Conservation (phyloP, 2,888 invertebrate genomes). For the Incurvaria masculella region DNA sequence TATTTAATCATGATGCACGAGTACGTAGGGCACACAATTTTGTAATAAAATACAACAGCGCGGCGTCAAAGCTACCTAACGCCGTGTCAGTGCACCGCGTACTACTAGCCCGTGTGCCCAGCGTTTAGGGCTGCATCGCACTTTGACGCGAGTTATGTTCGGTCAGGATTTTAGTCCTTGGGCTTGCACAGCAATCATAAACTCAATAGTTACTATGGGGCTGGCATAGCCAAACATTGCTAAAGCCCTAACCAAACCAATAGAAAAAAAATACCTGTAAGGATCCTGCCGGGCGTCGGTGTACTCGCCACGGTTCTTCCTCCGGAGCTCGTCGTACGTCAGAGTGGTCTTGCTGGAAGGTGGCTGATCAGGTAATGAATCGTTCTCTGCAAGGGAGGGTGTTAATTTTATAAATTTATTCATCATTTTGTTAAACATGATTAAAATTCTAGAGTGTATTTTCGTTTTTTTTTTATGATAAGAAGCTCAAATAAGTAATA, state of each 20-base stretch:
- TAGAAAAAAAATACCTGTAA: slow-evolving; percentile 33
- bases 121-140: too few species aligned
- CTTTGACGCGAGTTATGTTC: too few species aligned
- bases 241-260: slow-evolving; percentile 31
- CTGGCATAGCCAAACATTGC: too few species aligned
- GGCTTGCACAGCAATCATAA: slow-evolving; percentile 20
- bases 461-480: slow-evolving; percentile 1
- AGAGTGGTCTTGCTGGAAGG: slow-evolving; percentile 37
- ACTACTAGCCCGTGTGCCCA: too few species aligned
- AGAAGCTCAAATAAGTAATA: background rate
- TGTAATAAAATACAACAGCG: too few species aligned
- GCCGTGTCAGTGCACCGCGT: too few species aligned
- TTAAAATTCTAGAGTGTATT: slow-evolving; percentile 6
- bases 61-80: too few species aligned
- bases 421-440: slow-evolving; percentile 3
- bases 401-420: slow-evolving; percentile 16
- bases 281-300: slow-evolving; percentile 38
- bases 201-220: too few species aligned
- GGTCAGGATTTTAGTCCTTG: too few species aligned
- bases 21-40: too few species aligned
- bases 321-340: slow-evolving; percentile 71
- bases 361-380: slow-evolving; percentile 36
- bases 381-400: slow-evolving; percentile 40
- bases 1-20: too few species aligned
- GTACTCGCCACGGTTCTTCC: slow-evolving; percentile 66